Base-by-base conservation (phyloP, 2,888 invertebrate genomes). In the Pecten maximus region DNA sequence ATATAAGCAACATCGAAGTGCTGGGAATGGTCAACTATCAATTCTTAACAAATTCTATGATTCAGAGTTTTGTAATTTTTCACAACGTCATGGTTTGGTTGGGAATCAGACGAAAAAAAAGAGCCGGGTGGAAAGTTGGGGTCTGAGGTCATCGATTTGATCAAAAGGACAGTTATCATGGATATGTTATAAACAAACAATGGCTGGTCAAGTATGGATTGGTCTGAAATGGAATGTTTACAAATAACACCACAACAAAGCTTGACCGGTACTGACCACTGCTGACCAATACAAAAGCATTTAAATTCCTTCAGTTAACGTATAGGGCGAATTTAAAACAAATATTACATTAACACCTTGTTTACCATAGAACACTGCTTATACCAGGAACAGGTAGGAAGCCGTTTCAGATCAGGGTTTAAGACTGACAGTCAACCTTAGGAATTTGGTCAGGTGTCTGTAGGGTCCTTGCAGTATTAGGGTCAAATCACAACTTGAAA, bases 191-290 rank as follows among this genome's bases (percentile, higher is more conserved):
- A 74, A 74, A 23, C 23, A 74, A 74, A 74, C 74, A 74, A 35
- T 74, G 74, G 35, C 74, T 35, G 74, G 35, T 12, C 74, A 74
- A 74, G 74, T 74, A 74, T 74, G 35, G 35, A 74, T 74, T 74
- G 74, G 12, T 23, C 74, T 0, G 35, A 28, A 74, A 74, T 74
- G 74, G 74, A 74, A 74, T 74, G 74, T 74, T 74, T 74, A 74
- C 74, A 74, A 74, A 74, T 74, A 74, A 74, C 10, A 74, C 74
- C 74, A 74, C 74, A 74, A 74, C 35, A 74, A 74, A 74, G 74
- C 74, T 74, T 74, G 74, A 74, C 74, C 35, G 74, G 28, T 10
- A 74, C 28, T 74, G 74, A 74, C 74, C 74, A 74, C 28, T 28
- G 35, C 35, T 28, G 74, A 35, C 35, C 28, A 6, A 35, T 74